Percentiles rank a stretch among this genome's conserved stretches.
Conservation (phyloP, 2,888 invertebrate species). For the Macaria notata region DNA sequence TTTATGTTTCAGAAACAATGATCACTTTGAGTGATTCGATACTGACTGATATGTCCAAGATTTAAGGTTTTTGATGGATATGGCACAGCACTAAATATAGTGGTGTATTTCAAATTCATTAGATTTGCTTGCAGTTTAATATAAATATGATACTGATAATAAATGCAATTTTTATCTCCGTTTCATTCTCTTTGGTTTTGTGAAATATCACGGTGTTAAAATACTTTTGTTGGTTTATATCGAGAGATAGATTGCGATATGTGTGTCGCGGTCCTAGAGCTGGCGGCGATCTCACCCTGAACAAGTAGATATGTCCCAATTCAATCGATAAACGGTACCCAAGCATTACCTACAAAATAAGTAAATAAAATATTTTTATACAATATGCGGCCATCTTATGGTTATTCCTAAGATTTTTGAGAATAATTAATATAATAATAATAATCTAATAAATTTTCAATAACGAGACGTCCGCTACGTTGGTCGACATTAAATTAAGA, state of each 20-base stretch:
- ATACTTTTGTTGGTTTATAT: slow-evolving; percentile 53
- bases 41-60: slow-evolving; percentile 56
- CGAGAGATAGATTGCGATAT: slow-evolving; percentile 70
- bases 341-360: slow-evolving; percentile 74
- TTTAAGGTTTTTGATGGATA: slow-evolving; percentile 44
- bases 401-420: slow-evolving; percentile 77
- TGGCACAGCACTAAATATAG: slow-evolving; percentile 50
- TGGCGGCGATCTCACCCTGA: slow-evolving; percentile 55
- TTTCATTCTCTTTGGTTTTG: slow-evolving; percentile 75
- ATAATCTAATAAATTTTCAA: slow-evolving; percentile 81
- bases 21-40: slow-evolving; percentile 51
- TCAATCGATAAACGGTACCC: slow-evolving; percentile 59
- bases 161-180: slow-evolving; percentile 58
- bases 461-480: slow-evolving; percentile 80
- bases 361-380: slow-evolving; percentile 77
- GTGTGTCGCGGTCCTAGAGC: slow-evolving; percentile 50
- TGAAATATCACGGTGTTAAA: slow-evolving; percentile 77
- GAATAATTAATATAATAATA: slow-evolving; percentile 65
- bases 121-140: slow-evolving; percentile 20
- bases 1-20: slow-evolving; percentile 32
- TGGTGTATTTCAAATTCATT: slow-evolving; percentile 28
- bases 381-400: slow-evolving; percentile 81
- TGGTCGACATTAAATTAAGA: slow-evolving; percentile 81
- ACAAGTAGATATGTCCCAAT: slow-evolving; percentile 64
- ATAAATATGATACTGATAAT: slow-evolving; percentile 49